Percentiles rank a stretch among this genome's conserved stretches.
These are phyloP conservation scores for Enteromius unitaeniatus DNA, from an alignment of 2,797 vertebrate genomes.

Conservation along the genomic window DNA sequence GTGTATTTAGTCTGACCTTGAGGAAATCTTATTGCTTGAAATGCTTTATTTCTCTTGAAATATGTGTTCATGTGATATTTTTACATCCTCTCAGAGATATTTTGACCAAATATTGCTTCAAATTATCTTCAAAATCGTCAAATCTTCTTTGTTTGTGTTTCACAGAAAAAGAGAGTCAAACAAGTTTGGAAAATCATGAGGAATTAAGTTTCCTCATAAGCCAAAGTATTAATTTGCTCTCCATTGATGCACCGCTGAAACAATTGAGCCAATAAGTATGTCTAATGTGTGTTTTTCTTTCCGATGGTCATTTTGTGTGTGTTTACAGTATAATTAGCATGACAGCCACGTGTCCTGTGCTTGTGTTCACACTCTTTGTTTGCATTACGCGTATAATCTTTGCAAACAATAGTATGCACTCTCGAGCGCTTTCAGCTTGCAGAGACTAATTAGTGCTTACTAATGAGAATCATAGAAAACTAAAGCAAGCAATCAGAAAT, in stretches of 20 bases:
- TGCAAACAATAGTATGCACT: not conserved
- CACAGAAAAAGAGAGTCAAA: no score
- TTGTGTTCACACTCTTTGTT: not conserved
- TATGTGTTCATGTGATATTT: no score
- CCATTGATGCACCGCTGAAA: not conserved
- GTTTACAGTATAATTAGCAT: not conserved
- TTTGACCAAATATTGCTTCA: not conserved
- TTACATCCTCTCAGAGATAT: not conserved
- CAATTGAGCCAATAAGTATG: not conserved
- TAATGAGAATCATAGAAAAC: not conserved
- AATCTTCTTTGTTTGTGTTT: not conserved
- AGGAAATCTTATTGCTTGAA: not conserved
- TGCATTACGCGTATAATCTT: not conserved
- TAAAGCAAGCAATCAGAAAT: not conserved
- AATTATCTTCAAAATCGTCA: not conserved
- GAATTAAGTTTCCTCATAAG: not conserved
- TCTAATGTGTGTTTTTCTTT: slow-evolving; percentile 2
- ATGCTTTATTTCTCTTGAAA: no score
- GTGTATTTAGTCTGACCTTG: not conserved
- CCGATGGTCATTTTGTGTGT: not conserved
- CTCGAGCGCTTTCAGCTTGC: not conserved
- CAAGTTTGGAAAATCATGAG: not conserved
- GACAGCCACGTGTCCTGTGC: not conserved
- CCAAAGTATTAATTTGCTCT: not conserved
- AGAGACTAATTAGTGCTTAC: not conserved